Conservation (phyloP, 2,113 vertebrate species). For the Notiomystis cincta region DNA sequence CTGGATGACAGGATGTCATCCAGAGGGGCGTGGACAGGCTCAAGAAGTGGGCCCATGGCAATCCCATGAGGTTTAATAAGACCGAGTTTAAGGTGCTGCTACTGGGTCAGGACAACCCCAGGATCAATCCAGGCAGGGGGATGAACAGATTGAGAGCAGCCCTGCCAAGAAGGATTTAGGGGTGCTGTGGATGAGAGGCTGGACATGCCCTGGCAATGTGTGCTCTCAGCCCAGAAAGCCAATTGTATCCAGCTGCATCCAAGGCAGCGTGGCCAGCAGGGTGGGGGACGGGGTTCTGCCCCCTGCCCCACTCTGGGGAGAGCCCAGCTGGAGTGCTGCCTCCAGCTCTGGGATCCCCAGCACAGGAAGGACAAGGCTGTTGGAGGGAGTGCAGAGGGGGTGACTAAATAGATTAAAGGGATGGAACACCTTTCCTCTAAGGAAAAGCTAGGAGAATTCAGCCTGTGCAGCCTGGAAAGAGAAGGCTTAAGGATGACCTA, state of each 20-base stretch:
- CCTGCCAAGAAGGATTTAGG: not conserved
- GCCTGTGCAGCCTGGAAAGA: not conserved
- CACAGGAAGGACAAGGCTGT: not conserved
- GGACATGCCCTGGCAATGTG: not conserved
- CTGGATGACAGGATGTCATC: not conserved
- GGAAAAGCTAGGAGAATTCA: not conserved
- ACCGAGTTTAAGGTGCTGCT: not conserved
- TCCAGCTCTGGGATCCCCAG: not conserved
- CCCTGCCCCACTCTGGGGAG: not conserved
- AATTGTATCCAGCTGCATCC: not conserved
- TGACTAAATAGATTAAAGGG: not conserved
- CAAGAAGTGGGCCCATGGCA: not conserved
- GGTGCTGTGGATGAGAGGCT: not conserved
- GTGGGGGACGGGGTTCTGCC: accelerated
- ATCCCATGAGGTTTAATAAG: not conserved
- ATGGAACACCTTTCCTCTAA: not conserved
- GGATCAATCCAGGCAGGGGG: not conserved
- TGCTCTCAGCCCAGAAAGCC: accelerated
- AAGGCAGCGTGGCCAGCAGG: accelerated
- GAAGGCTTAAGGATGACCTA: not conserved
- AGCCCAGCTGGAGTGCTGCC: not conserved
- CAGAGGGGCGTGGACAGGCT: not conserved
- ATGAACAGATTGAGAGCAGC: accelerated
- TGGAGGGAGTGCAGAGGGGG: not conserved
- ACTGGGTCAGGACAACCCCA: accelerated